These are phyloP conservation scores for Hoplodrina blanda DNA, from an alignment of 2,888 invertebrate species.

Conservation along the genomic window DNA sequence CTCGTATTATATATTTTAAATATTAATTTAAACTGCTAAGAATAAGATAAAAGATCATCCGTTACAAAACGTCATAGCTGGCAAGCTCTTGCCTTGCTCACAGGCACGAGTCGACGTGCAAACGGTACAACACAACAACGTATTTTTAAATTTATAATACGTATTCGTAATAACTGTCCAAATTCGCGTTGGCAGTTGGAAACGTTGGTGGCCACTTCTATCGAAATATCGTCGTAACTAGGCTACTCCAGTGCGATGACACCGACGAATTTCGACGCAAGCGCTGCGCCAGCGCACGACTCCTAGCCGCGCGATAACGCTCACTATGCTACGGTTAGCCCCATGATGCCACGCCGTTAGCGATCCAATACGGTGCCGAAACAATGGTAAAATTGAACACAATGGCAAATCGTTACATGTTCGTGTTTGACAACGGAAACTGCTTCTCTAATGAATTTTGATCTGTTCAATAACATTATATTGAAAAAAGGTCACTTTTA, in stretches of 20 bases:
- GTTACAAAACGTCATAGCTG: not conserved
- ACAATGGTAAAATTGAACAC: constrained; percentile 55
- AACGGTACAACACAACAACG: constrained; percentile 11
- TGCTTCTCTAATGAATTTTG: constrained; percentile 17
- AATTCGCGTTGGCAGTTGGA: constrained; percentile 55
- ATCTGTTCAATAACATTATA: not conserved
- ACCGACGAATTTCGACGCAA: constrained; percentile 70
- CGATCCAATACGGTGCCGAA: constrained; percentile 49
- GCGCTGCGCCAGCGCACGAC: constrained; percentile 50
- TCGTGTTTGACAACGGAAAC: constrained; percentile 43
- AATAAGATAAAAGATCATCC: constrained; percentile 1
- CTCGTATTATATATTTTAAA: constrained; percentile 8
- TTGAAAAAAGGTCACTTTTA: not conserved
- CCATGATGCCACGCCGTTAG: constrained; percentile 43
- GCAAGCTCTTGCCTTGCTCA: not conserved
- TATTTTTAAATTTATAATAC: constrained; percentile 42
- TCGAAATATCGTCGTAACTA: constrained; percentile 84
- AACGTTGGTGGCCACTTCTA: constrained; percentile 66
- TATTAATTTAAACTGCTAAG: not conserved
- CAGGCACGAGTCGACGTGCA: constrained; percentile 7
- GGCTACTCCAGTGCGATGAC: constrained; percentile 84
- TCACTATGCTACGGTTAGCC: constrained; percentile 29
- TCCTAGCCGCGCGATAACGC: constrained; percentile 46
- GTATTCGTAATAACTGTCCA: constrained; percentile 52
- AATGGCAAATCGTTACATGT: constrained; percentile 47